Base-by-base conservation (phyloP, 2,797 vertebrate species). In the Poecilia gillii region DNA sequence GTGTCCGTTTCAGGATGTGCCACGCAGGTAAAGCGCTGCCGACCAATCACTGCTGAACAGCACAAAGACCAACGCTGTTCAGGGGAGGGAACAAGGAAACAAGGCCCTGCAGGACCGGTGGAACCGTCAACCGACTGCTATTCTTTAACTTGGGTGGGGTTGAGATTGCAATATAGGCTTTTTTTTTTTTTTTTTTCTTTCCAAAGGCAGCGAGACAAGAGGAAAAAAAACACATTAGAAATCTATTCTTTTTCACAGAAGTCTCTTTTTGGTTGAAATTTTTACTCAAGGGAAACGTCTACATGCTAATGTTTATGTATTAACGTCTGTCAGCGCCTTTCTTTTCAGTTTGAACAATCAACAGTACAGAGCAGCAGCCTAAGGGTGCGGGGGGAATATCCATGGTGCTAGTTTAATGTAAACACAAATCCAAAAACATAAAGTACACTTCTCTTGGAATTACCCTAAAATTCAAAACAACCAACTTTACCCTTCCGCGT, bases 1-100 rank as follows among this genome's bases (percentile, higher is more conserved):
- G 81, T 94, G 94, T 95, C 95, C 86, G 93, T 95, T 94, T 88
- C 92, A 95, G 94, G 95, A 96, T 94, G 91, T 95, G 93, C 94
- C 94, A 95, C 91, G 91, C 94, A 94, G 88, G 91, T 95, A 89
- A 89, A 81, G 83, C 45, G 70, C 79, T 89, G 72, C 84, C 71
- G 80, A 88, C 95, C 96, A 94, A 96, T 95, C 94, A 87, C 75
- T 77, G 93, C 77, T 81, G 74, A 74, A 82, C 89, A 92, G 85
- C 90, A 95, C 94, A 94, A 94, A 95, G 92, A 81, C 81, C 81
- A 75, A 82, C 25, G 53, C 84, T 88, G 91, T 87, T 87, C 62
- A 87, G 84, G 93, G 94, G 93, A 91, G 93, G 94, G 94, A 93
- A 94, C 87, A 88, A 91, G 91, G 94, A 95, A 95, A 91, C 78